Base-by-base conservation (phyloP, 92 coral and sea anemone genomes). In the Plumapathes pennacea region DNA sequence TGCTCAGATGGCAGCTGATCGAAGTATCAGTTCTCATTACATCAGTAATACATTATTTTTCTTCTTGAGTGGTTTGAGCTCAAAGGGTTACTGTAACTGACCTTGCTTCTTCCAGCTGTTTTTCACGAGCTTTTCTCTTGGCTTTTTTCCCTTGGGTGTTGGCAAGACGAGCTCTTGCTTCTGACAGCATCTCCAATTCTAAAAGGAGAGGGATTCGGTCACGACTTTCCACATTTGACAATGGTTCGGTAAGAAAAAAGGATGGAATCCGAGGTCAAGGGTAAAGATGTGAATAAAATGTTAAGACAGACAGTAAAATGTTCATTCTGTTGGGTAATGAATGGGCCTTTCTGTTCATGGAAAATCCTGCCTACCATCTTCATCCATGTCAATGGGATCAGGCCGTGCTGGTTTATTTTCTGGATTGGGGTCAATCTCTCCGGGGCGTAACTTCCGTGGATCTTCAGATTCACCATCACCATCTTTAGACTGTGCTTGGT, bases 341-440 rank as follows among this genome's bases (percentile, higher is more conserved):
- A n/a, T n/a, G n/a, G n/a, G n/a, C n/a, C n/a, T n/a, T n/a, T n/a
- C n/a, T n/a, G n/a, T n/a, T n/a, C n/a, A n/a, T n/a, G n/a, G n/a
- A n/a, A n/a, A n/a, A n/a, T n/a, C 8, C 13, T 23, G 30, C 54
- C 27, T 15, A 92, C 98, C 98, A 88, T 92, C 98, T 68, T 92
- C 98, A 63, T 92, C 98, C 98, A 92, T 92, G 50, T 94, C 99
- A 74, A 92, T 92, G 6, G 96, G 96, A 52, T 94, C 99, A 22
- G 96, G 96, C 22, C 99, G 57, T 5, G 99, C 99, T 42, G 99
- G 99, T 56, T 88, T 88, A 26, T 92, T 88, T 46, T 94, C 99
- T 23, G 99, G 96, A 54, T 88, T 88, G 7, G 96, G 97, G 34
- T 91, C 97, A 68, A 91, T 87, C 65, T 87, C 97, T 45, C 97